phyloP scores from a whole-genome alignment of 2,888 invertebrate species.

The Cyclophora albipunctata region DNA sequence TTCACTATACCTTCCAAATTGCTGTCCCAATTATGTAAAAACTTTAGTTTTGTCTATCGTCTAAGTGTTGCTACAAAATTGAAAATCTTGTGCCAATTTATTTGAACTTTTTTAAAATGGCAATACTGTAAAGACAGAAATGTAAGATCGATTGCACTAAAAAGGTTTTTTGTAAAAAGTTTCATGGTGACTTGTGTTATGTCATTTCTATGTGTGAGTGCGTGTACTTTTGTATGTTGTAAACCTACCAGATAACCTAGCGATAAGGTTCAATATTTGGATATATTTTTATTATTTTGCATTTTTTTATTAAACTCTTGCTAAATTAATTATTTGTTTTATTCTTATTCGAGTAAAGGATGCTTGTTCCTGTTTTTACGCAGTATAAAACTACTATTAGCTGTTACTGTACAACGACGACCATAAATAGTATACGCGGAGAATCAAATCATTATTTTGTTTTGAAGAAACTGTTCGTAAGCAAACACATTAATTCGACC shows the following conservation, averaged over 20 bases:
- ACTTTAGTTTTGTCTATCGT: constrained; percentile 3
- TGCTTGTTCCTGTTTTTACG: no score
- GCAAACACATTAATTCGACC: no score
- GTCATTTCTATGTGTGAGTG: constrained; percentile 39
- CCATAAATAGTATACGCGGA: no score
- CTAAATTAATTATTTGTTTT: constrained; percentile 41
- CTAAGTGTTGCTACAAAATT: constrained; percentile 28
- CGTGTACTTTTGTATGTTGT: constrained; percentile 61
- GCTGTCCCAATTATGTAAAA: constrained; percentile 13
- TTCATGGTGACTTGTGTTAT: neutral
- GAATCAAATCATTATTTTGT: no score
- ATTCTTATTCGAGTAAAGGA: no score
- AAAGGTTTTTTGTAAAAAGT: constrained; percentile 2
- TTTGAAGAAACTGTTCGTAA: no score
- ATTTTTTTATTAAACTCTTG: constrained; percentile 75
- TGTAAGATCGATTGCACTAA: neutral
- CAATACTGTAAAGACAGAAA: neutral
- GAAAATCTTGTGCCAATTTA: constrained; percentile 43
- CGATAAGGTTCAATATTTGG: constrained; percentile 71
- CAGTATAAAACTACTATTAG: no score
- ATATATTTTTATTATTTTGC: constrained; percentile 74
- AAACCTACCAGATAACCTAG: constrained; percentile 60
- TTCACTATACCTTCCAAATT: constrained; percentile 24
- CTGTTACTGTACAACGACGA: no score
- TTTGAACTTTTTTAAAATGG: constrained; percentile 5